These are phyloP conservation scores for Penaeus monodon DNA, from an alignment of 2,888 invertebrate genomes.

Conservation along the genomic window DNA sequence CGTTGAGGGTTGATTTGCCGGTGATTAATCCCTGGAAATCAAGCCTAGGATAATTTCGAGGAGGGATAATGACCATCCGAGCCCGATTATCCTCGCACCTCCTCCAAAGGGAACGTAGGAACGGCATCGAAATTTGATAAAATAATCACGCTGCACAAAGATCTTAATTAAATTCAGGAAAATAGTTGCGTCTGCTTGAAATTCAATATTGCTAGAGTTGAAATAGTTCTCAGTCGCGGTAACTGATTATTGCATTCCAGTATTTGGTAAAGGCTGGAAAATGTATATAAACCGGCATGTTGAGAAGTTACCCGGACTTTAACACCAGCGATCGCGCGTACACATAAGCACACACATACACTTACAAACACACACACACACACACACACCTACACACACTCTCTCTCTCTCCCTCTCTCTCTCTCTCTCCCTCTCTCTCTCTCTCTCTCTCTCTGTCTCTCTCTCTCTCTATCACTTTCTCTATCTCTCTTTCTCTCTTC, in stretches of 20 bases:
- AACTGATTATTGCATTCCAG: slow-evolving; percentile 12
- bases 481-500: background rate
- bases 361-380: background rate
- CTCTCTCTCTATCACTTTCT: background rate
- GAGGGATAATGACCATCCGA: no score
- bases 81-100: no score
- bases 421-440: background rate
- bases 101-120: no score
- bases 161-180: slow-evolving; percentile 28
- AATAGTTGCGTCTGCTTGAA: slow-evolving; percentile 28
- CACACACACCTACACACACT: background rate
- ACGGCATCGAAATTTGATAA: no score
- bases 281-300: background rate
- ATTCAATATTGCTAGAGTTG: slow-evolving; percentile 23
- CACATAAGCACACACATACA: background rate
- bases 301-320: no score
- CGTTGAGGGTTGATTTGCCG: no score
- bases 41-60: no score
- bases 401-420: background rate
- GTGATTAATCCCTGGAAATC: no score
- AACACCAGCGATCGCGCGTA: background rate
- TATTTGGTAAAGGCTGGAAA: background rate
- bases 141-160: slow-evolving; percentile 8
- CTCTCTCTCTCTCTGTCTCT: background rate
- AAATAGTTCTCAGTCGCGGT: slow-evolving; percentile 18